These are phyloP conservation scores for Drosophila sp. DNA, from an alignment of 1,140 invertebrate species.

Conservation along the genomic window DNA sequence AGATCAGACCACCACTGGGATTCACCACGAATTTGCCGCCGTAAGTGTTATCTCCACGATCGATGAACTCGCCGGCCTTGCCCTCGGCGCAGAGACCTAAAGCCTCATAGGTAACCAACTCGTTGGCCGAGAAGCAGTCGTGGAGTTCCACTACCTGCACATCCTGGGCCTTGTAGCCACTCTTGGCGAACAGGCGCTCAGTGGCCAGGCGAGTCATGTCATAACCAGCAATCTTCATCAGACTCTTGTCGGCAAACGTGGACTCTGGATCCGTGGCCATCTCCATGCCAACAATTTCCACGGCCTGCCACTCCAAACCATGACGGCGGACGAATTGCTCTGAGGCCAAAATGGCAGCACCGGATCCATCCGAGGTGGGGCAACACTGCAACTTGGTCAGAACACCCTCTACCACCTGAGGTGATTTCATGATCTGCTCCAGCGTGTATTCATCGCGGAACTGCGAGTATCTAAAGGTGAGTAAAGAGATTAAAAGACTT, in stretches of 20 bases:
- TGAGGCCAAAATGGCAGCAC: conserved; percentile 94
- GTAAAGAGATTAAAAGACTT: conserved; percentile 13
- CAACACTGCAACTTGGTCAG: conserved; percentile 98
- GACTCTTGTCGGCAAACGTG: conserved; percentile 89
- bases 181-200: conserved; percentile 91
- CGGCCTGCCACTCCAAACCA: conserved; percentile 91
- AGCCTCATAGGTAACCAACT: conserved; percentile 98
- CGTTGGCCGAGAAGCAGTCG: conserved; percentile 99
- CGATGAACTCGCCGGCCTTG: conserved; percentile 95
- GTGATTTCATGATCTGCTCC: conserved; percentile 94
- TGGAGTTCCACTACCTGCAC: conserved; percentile 99
- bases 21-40: conserved; percentile 98
- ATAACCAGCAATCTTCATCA: conserved; percentile 96
- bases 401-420: conserved; percentile 93
- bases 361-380: conserved; percentile 98
- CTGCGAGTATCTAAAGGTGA: conserved; percentile 89
- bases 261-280: conserved; percentile 96
- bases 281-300: conserved; percentile 98
- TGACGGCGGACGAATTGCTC: conserved; percentile 94
- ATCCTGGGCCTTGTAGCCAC: conserved; percentile 89
- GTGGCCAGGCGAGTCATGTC: conserved; percentile 97
- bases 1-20: conserved; percentile 98
- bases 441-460: conserved; percentile 95
- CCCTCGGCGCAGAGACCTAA: conserved; percentile 95
- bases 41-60: conserved; percentile 97